Evolutionary conservation across 2,888 invertebrate species (phyloP).

Genomic region (Stenotaenia linearis): DNA sequence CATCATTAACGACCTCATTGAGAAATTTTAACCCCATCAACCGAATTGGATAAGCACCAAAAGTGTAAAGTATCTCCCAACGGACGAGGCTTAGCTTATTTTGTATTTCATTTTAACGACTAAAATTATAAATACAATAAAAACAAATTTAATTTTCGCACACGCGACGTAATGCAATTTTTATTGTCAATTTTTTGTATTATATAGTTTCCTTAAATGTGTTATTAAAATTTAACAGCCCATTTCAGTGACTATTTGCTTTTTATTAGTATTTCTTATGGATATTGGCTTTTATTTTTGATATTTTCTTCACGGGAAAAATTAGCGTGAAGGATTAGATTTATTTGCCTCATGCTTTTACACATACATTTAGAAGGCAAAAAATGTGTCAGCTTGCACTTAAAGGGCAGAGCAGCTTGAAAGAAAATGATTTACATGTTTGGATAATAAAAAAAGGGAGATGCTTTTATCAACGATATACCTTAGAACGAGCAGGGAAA

Average conservation of each 20-base stretch:
- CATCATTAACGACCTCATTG: neutral
- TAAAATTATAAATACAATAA: too few relatives aligned
- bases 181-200: too few relatives aligned
- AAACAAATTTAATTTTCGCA: too few relatives aligned
- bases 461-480: neutral
- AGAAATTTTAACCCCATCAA: neutral
- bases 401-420: constrained; percentile 1
- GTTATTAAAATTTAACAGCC: too few relatives aligned
- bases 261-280: too few relatives aligned
- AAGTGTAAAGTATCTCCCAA: neutral
- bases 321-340: neutral
- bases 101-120: too few relatives aligned
- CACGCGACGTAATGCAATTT: too few relatives aligned
- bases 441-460: neutral
- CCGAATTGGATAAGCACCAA: neutral
- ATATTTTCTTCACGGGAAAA: neutral
- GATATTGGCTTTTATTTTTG: neutral
- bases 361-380: neutral
- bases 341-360: neutral
- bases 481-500: neutral
- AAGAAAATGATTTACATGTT: constrained; percentile 15
- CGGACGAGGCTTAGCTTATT: too few relatives aligned
- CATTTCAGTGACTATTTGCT: too few relatives aligned
- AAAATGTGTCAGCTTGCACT: neutral
- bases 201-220: too few relatives aligned